phyloP scores from a whole-genome alignment of 2,113 vertebrate species.

The Isurus oxyrinchus region DNA sequence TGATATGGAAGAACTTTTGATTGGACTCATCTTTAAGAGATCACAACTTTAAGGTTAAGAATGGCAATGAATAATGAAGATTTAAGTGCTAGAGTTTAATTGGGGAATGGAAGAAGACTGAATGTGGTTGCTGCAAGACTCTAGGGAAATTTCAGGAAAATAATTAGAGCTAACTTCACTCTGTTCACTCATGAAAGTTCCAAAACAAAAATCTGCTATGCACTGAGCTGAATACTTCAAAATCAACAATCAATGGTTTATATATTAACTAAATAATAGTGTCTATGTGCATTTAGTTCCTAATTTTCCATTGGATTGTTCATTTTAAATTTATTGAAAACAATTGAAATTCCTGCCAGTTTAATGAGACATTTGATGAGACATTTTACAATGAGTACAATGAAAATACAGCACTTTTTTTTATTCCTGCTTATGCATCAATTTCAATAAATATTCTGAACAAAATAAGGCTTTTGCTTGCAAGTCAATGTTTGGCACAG shows the following conservation, averaged over 20 bases:
- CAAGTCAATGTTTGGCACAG: not conserved
- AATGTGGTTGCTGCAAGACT: constrained; percentile 12
- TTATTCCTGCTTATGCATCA: not conserved
- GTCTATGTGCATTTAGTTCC: not conserved
- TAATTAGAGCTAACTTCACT: constrained; percentile 27
- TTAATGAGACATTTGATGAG: not conserved
- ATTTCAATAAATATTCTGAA: not conserved
- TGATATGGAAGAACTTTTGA: not conserved
- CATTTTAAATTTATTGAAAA: not conserved
- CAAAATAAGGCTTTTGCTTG: not conserved
- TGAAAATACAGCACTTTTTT: not conserved
- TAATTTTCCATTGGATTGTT: not conserved
- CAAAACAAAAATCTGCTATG: not conserved
- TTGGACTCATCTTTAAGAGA: not conserved
- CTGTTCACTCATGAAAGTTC: constrained; percentile 20
- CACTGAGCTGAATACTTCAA: not conserved
- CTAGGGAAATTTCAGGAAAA: not conserved
- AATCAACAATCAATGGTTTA: not conserved
- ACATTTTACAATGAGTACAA: not conserved
- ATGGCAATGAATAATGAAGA: constrained; percentile 14
- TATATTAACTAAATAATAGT: not conserved
- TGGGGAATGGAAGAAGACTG: not conserved
- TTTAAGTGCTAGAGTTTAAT: constrained; percentile 20
- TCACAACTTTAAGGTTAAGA: not conserved
- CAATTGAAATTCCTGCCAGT: not conserved